Percentiles rank a stretch among this genome's conserved stretches.
Conservation (phyloP, 2,888 invertebrate genomes). For the Lomographa bimaculata region DNA sequence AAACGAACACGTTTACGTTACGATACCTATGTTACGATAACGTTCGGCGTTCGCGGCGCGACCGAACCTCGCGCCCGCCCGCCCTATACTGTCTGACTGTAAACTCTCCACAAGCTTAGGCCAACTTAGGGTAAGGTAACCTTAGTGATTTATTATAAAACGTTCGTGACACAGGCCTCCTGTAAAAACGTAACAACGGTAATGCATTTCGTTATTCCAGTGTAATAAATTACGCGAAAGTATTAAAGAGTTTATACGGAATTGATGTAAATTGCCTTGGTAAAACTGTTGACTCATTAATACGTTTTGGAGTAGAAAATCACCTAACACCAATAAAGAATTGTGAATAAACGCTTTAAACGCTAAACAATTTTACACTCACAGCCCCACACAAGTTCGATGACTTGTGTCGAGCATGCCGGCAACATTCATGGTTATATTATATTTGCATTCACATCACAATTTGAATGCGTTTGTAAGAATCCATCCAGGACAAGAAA, state of each 20-base stretch:
- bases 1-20: slow-evolving; percentile 40
- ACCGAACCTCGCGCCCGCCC: slow-evolving; percentile 59
- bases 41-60: slow-evolving; percentile 36
- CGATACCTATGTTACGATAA: slow-evolving; percentile 6
- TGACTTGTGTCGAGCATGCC: no score
- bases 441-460: no score
- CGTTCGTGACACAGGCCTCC: slow-evolving; percentile 55
- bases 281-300: neutral
- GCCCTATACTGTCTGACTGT: slow-evolving; percentile 54
- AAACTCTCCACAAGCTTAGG: neutral
- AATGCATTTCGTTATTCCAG: slow-evolving; percentile 50
- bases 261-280: slow-evolving; percentile 1
- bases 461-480: no score
- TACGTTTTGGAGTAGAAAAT: no score
- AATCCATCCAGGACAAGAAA: no score
- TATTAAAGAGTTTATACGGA: slow-evolving; percentile 2
- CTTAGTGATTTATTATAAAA: slow-evolving; percentile 64
- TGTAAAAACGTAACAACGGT: slow-evolving; percentile 53
- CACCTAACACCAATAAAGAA: no score
- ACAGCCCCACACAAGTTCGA: no score
- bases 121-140: slow-evolving; percentile 38
- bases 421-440: no score
- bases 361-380: no score
- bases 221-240: slow-evolving; percentile 44
- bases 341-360: no score